Evolutionary conservation across 2,113 vertebrate genomes (phyloP).

Genomic region (Perccottus glenii): DNA sequence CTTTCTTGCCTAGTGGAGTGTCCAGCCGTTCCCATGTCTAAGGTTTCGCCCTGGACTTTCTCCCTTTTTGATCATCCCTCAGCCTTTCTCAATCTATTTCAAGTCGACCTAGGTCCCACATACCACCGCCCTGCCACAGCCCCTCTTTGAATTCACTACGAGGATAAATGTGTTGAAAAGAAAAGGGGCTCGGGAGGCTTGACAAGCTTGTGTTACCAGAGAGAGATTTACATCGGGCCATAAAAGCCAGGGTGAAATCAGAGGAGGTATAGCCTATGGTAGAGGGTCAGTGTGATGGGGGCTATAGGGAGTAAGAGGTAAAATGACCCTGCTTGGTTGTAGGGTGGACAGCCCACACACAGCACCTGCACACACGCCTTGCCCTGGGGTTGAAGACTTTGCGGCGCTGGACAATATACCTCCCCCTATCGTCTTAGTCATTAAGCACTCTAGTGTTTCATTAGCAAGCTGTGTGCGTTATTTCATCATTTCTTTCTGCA

Average conservation of each 20-base stretch:
- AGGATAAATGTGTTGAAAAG: conserved; percentile 72
- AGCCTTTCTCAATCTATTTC: conserved; percentile 60
- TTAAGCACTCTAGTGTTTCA: conserved; percentile 64
- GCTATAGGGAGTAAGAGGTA: conserved; percentile 48
- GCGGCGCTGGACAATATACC: conserved; percentile 44
- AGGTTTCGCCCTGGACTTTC: conserved; percentile 71
- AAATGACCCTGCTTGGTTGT: conserved; percentile 57
- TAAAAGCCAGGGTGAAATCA: conserved; percentile 72
- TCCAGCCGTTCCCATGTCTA: conserved; percentile 73
- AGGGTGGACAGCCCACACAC: conserved; percentile 51
- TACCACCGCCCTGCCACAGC: conserved; percentile 44
- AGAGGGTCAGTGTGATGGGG: conserved; percentile 52
- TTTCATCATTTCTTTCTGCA: conserved; percentile 56
- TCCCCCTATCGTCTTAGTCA: conserved; percentile 25
- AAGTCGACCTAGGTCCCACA: conserved; percentile 49
- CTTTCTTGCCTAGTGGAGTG: conserved; percentile 62
- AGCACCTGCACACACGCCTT: conserved; percentile 70
- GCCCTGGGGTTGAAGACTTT: conserved; percentile 56
- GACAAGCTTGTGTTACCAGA: conserved; percentile 72
- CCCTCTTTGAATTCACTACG: conserved; percentile 63
- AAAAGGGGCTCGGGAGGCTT: conserved; percentile 54
- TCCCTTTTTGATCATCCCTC: conserved; percentile 71
- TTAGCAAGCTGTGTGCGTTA: conserved; percentile 46
- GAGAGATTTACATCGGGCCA: conserved; percentile 74
- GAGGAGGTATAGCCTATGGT: conserved; percentile 58